Evolutionary conservation across 2,888 invertebrate species (phyloP).

Genomic region (Geotrupes spiniger): DNA sequence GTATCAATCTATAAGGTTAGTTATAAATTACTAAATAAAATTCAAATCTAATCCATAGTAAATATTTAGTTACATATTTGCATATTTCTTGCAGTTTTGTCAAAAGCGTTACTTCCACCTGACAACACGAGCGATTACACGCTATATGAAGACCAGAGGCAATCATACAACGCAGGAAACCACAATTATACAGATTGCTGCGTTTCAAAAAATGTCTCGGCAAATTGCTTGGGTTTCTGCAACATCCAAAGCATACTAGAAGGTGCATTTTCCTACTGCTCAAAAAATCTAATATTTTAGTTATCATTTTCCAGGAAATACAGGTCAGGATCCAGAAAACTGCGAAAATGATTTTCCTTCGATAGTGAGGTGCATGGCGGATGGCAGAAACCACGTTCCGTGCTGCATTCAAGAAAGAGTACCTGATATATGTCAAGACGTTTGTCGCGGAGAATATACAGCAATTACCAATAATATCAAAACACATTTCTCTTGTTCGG

Average conservation of each 20-base stretch:
- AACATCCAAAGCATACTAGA: constrained; percentile 62
- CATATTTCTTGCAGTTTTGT: constrained; percentile 56
- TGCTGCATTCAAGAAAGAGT: constrained; percentile 79
- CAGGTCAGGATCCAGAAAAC: constrained; percentile 76
- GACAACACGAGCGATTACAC: constrained; percentile 54
- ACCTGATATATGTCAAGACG: constrained; percentile 82
- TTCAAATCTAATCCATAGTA: no score
- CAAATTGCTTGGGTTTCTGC: constrained; percentile 75
- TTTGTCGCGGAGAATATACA: constrained; percentile 81
- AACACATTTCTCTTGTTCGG: constrained; percentile 80
- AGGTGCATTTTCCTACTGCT: no score
- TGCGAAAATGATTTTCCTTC: constrained; percentile 78
- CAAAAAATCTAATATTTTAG: no score
- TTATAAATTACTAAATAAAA: no score
- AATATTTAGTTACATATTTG: no score
- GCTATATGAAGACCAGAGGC: constrained; percentile 40
- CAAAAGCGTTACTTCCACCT: constrained; percentile 61
- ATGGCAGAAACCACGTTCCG: constrained; percentile 81
- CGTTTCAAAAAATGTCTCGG: constrained; percentile 65
- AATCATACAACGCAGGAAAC: constrained; percentile 46
- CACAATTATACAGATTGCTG: constrained; percentile 86
- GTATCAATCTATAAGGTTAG: no score
- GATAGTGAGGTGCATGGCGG: constrained; percentile 76
- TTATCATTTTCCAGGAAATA: constrained; percentile 61
- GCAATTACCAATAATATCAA: constrained; percentile 79